These are phyloP conservation scores for Chaetops frenatus DNA, from an alignment of 2,113 vertebrate species.

Conservation along the genomic window DNA sequence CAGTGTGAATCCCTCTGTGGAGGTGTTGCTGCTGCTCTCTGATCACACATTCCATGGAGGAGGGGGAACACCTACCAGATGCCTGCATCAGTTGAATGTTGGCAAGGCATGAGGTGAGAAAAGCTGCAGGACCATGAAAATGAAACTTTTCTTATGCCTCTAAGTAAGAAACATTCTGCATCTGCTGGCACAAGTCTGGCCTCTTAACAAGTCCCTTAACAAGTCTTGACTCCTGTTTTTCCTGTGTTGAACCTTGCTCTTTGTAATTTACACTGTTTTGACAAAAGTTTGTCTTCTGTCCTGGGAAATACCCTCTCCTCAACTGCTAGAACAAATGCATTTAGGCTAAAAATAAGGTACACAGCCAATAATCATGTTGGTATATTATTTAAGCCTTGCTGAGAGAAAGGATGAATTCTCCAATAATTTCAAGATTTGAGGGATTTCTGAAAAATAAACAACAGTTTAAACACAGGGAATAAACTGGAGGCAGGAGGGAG, in stretches of 20 bases:
- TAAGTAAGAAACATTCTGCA: slow-evolving; percentile 4
- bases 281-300: slow-evolving; percentile 2
- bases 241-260: background rate
- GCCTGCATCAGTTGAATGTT: background rate
- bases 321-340: background rate
- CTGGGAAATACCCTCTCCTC: slow-evolving; percentile 20
- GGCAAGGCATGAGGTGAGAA: background rate
- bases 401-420: background rate
- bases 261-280: slow-evolving; percentile 8
- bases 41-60: background rate
- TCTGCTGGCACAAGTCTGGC: background rate
- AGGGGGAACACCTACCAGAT: background rate
- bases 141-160: slow-evolving; percentile 5
- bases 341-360: background rate
- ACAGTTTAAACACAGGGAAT: background rate
- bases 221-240: background rate
- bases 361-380: background rate
- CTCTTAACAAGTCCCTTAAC: background rate
- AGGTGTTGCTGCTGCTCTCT: background rate
- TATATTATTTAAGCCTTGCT: background rate
- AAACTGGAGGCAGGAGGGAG: background rate
- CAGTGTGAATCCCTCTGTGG: background rate
- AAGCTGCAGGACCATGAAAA: background rate
- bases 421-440: background rate
- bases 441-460: background rate